Evolutionary conservation across 1,140 invertebrate species (phyloP).

Genomic region (Scaptomyza hsui): DNA sequence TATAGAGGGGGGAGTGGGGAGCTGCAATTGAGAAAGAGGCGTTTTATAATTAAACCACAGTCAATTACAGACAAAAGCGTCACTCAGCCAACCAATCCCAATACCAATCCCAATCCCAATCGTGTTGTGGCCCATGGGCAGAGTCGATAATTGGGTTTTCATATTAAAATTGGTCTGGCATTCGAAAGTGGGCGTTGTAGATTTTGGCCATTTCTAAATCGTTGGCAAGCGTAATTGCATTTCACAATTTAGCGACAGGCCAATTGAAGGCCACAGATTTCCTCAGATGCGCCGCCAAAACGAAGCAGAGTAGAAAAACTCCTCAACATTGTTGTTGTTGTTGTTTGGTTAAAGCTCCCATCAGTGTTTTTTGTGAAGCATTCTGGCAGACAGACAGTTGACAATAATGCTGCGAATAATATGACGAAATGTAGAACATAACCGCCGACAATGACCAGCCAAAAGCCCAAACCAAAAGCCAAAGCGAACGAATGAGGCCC

Average conservation of each 20-base stretch:
- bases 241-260: conserved; percentile 74
- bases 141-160: conserved; percentile 78
- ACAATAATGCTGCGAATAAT: conserved; percentile 83
- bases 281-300: conserved; percentile 59
- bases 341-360: conserved; percentile 14
- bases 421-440: conserved; percentile 83
- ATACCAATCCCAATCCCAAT: neutral
- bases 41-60: conserved; percentile 82
- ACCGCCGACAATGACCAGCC: conserved; percentile 64
- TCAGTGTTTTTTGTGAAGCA: conserved; percentile 58
- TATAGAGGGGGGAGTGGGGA: too few species aligned
- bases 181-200: conserved; percentile 29
- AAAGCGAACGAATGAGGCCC: conserved; percentile 29
- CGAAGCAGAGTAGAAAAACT: conserved; percentile 13
- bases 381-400: conserved; percentile 48
- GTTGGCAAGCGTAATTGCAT: conserved; percentile 69
- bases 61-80: conserved; percentile 82
- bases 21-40: conserved; percentile 53
- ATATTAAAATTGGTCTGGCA: conserved; percentile 58
- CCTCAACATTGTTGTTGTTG: neutral
- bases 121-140: conserved; percentile 40
- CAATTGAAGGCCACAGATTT: conserved; percentile 17
- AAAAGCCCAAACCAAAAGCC: conserved; percentile 19
- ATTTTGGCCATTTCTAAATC: conserved; percentile 34
- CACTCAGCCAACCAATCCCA: conserved; percentile 46